Conservation (phyloP, 2,888 invertebrate genomes). For the Campoletis raptor region DNA sequence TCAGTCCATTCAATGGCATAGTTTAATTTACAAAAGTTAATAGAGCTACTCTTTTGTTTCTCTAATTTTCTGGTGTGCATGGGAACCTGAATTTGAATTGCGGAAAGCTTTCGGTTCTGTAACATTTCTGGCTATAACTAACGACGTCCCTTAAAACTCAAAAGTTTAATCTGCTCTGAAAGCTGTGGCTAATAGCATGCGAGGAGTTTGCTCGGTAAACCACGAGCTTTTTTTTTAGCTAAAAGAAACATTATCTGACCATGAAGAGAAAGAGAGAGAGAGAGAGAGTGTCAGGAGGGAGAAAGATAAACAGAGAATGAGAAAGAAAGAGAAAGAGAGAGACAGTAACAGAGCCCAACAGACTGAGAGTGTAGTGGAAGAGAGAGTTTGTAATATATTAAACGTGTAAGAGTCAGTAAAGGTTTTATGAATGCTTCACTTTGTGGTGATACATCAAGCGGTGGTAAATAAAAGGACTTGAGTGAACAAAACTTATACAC, state of each 20-base stretch:
- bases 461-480: background rate
- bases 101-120: constrained; percentile 6
- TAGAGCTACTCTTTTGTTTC: background rate
- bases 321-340: background rate
- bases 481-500: background rate
- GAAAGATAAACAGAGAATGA: background rate
- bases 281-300: background rate
- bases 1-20: background rate
- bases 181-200: constrained; percentile 11
- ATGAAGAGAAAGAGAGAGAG: background rate
- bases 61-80: background rate
- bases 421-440: background rate
- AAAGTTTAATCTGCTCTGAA: constrained; percentile 16
- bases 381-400: background rate
- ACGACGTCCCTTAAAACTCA: constrained; percentile 17
- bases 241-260: constrained; percentile 19
- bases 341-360: background rate
- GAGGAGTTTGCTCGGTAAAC: constrained; percentile 10
- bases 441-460: background rate
- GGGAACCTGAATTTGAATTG: constrained; percentile 6
- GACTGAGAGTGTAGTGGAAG: background rate
- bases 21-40: background rate
- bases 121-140: background rate
- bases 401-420: background rate
- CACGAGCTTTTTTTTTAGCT: background rate